Percentiles rank a stretch among this genome's conserved stretches.
These are phyloP conservation scores for Zoanthus solanderi DNA, from an alignment of 92 coral and sea anemone genomes.

Conservation along the genomic window DNA sequence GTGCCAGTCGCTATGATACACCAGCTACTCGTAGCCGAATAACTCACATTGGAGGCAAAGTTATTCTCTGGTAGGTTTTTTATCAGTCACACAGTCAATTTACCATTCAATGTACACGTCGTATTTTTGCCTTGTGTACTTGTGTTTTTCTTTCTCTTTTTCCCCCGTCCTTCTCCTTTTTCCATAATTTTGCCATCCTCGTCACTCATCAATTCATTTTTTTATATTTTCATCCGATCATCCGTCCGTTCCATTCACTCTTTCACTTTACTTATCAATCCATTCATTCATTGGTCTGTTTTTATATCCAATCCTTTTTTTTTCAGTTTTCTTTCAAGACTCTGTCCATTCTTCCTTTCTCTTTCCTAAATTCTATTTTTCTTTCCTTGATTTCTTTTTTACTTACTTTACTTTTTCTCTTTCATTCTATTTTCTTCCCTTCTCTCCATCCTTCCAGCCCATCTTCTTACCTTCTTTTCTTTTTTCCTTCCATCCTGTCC, in stretches of 20 bases:
- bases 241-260: background rate
- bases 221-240: background rate
- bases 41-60: constrained; percentile 19
- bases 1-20: constrained; percentile 35
- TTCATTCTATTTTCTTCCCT: too few relatives aligned
- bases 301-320: too few relatives aligned
- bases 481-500: background rate
- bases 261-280: background rate
- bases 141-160: background rate
- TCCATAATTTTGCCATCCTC: background rate
- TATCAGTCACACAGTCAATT: too few relatives aligned
- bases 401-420: background rate
- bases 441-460: too few relatives aligned
- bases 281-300: too few relatives aligned
- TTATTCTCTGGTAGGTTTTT: constrained; percentile 26
- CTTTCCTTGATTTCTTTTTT: too few relatives aligned
- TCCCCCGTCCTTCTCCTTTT: background rate
- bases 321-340: too few relatives aligned
- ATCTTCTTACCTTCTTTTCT: background rate
- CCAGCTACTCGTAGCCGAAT: constrained; percentile 39
- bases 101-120: background rate
- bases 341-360: too few relatives aligned
- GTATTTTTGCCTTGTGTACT: background rate
- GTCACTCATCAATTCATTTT: too few relatives aligned
- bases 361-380: too few relatives aligned